These are phyloP conservation scores for Bambusicola thoracicus DNA, from an alignment of 2,113 vertebrate species.

Conservation along the genomic window DNA sequence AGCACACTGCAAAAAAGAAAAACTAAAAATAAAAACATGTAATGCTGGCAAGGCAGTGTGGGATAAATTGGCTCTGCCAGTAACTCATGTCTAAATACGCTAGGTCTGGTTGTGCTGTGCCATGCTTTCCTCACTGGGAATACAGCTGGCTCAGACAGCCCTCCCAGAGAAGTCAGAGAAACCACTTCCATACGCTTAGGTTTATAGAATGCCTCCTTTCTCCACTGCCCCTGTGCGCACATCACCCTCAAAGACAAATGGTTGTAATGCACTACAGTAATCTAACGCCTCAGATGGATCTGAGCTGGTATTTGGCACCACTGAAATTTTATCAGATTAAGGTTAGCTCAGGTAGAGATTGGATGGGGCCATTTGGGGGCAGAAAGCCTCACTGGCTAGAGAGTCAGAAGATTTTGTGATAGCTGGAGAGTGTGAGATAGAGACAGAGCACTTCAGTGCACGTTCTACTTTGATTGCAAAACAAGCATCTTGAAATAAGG, in stretches of 20 bases:
- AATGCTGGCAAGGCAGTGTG: background rate
- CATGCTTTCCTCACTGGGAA: background rate
- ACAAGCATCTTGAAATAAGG: conserved; percentile 37
- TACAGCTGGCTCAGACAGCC: background rate
- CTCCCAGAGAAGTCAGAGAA: conserved; percentile 37
- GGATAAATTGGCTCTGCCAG: conserved; percentile 20
- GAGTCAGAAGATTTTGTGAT: conserved; percentile 10
- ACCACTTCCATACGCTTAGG: background rate
- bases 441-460: background rate
- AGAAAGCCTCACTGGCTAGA: conserved; percentile 5
- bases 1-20: background rate
- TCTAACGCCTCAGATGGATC: background rate
- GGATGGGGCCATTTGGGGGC: background rate
- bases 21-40: background rate
- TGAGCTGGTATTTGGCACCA: background rate
- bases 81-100: background rate
- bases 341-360: background rate
- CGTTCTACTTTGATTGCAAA: conserved; percentile 35
- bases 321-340: background rate
- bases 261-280: accelerated
- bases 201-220: background rate
- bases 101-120: conserved; percentile 11
- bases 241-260: background rate
- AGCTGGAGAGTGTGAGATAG: background rate
- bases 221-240: background rate